Evolutionary conservation across 1,140 invertebrate species (phyloP).

Genomic region (Lepidurus packardi): DNA sequence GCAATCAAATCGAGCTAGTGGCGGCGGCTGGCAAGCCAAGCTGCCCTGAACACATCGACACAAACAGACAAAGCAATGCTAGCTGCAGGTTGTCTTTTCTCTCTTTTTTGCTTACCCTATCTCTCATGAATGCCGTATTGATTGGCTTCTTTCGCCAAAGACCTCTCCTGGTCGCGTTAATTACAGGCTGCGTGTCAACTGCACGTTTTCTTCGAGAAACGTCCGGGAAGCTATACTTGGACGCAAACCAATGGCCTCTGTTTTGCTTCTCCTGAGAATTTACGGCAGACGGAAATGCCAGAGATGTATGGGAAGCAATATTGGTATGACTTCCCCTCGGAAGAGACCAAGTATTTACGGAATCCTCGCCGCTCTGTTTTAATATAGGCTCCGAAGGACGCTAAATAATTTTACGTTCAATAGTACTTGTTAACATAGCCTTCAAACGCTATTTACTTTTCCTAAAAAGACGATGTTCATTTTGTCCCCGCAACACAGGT

Average conservation of each 20-base stretch:
- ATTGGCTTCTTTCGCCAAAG: neutral
- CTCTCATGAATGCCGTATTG: neutral
- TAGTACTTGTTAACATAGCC: no score
- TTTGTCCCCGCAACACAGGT: constrained; percentile 52
- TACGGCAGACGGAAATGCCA: neutral
- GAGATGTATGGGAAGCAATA: no score
- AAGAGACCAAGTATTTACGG: no score
- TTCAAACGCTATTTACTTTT: no score
- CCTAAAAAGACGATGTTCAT: neutral
- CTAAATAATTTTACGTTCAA: no score
- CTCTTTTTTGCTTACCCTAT: neutral
- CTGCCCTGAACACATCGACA: neutral
- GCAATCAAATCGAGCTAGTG: neutral
- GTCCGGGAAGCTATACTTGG: neutral
- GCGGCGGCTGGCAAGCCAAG: neutral
- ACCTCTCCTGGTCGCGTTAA: neutral
- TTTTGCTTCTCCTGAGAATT: neutral
- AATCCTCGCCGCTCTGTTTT: no score
- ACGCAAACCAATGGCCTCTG: neutral
- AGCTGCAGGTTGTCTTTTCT: neutral
- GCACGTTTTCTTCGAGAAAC: neutral
- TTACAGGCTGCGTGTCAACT: neutral
- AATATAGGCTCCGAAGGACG: no score
- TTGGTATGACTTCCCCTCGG: no score
- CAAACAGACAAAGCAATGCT: neutral